Evolutionary conservation across 2,797 vertebrate genomes (phyloP).

Genomic region (Alca torda): DNA sequence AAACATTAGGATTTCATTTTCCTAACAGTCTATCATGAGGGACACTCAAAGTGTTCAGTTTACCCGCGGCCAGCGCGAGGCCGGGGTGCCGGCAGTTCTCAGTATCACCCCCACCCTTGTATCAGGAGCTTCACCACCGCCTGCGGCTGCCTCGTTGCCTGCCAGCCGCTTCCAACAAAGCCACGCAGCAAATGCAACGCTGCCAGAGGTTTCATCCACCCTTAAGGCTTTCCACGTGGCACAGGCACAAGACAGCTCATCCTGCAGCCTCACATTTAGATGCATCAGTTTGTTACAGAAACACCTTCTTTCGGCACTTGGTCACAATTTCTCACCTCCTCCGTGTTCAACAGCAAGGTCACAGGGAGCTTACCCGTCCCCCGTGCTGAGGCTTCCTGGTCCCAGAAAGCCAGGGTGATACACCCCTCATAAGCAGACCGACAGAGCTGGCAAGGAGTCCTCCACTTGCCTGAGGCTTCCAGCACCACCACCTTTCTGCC

Average conservation of each 20-base stretch:
- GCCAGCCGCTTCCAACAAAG: neutral
- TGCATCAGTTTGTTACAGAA: neutral
- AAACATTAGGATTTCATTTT: neutral
- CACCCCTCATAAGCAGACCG: neutral
- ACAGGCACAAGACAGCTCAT: neutral
- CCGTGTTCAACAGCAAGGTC: neutral
- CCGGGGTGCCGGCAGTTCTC: accelerated
- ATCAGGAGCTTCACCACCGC: neutral
- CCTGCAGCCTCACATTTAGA: neutral
- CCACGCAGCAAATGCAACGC: neutral
- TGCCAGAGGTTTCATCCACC: neutral
- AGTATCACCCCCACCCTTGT: neutral
- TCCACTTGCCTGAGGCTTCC: neutral
- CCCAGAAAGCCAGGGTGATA: neutral
- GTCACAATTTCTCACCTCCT: neutral
- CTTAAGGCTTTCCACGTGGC: neutral
- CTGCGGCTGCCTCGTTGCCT: neutral
- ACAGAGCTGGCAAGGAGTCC: neutral
- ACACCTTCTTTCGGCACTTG: neutral
- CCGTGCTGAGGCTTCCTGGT: neutral
- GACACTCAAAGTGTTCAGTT: neutral
- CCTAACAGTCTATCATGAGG: neutral
- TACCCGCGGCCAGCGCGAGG: accelerated
- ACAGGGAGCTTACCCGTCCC: neutral
- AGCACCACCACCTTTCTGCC: neutral